These are phyloP conservation scores for Drosophila fulvimacula DNA, from an alignment of 2,888 invertebrate species.

Conservation along the genomic window DNA sequence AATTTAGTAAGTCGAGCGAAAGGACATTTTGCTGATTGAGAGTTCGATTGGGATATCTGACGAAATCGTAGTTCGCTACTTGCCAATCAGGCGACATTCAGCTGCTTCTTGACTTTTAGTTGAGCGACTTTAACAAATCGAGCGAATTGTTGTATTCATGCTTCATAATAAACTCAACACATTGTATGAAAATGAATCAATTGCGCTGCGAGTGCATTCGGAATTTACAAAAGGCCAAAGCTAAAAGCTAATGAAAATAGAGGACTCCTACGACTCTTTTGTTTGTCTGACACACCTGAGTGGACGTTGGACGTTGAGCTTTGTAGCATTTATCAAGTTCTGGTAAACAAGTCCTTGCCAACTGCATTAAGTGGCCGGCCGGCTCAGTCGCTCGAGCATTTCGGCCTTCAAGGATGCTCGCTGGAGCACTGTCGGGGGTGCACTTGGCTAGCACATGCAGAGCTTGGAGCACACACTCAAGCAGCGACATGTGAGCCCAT, in stretches of 20 bases:
- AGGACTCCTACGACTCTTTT: slow-evolving; percentile 33
- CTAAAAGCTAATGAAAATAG: background rate
- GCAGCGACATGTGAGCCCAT: slow-evolving; percentile 28
- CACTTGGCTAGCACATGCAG: slow-evolving; percentile 41
- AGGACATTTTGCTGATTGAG: slow-evolving; percentile 1
- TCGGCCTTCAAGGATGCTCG: slow-evolving; percentile 52
- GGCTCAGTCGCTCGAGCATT: slow-evolving; percentile 31
- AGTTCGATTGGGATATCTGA: slow-evolving; percentile 14
- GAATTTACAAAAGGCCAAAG: slow-evolving; percentile 6
- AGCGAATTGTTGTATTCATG: background rate
- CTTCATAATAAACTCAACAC: background rate
- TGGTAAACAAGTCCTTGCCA: slow-evolving; percentile 48
- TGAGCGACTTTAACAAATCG: background rate
- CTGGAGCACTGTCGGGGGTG: slow-evolving; percentile 36
- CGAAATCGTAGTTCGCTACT: background rate
- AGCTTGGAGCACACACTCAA: slow-evolving; percentile 54
- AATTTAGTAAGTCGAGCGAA: slow-evolving; percentile 18
- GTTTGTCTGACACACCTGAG: slow-evolving; percentile 61
- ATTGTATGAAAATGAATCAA: background rate
- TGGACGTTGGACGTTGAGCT: slow-evolving; percentile 50
- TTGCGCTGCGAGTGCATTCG: background rate
- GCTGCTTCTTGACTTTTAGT: background rate
- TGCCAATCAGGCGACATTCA: slow-evolving; percentile 39
- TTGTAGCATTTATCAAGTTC: slow-evolving; percentile 49
- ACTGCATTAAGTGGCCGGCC: slow-evolving; percentile 33